Evolutionary conservation across 2,113 vertebrate species (phyloP).

Genomic region (Strigops habroptila): DNA sequence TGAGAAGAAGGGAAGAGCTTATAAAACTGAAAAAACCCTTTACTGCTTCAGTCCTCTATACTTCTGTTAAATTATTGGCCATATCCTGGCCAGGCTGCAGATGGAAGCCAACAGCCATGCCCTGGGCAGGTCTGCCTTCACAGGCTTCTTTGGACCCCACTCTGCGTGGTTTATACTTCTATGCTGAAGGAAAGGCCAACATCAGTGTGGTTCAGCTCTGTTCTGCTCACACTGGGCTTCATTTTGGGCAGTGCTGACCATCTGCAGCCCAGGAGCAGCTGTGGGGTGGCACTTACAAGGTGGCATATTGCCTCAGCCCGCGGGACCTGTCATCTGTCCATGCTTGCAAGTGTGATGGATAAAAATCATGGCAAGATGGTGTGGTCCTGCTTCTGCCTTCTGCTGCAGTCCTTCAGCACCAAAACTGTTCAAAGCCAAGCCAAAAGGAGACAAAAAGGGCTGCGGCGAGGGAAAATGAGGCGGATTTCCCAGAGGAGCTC

Average conservation of each 20-base stretch:
- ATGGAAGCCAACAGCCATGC: not conserved
- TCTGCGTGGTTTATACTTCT: not conserved
- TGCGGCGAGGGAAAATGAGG: fast-evolving
- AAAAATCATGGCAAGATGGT: not conserved
- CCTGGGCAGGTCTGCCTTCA: not conserved
- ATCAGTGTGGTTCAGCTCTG: not conserved
- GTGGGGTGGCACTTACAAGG: not conserved
- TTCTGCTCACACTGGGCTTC: not conserved
- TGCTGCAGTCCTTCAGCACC: not conserved
- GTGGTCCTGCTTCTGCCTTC: not conserved
- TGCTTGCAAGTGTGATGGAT: fast-evolving
- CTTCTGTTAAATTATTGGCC: too few relatives aligned
- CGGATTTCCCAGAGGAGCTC: not conserved
- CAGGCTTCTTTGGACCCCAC: not conserved
- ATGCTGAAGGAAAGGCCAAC: not conserved
- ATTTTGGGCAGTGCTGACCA: not conserved
- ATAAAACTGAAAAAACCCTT: not conserved
- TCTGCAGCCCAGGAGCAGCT: not conserved
- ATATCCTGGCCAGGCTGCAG: not conserved
- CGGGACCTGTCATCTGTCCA: not conserved
- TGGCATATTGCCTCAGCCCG: not conserved
- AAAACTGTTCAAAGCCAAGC: not conserved
- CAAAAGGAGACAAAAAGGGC: not conserved
- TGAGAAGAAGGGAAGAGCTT: not conserved
- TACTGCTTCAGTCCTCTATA: not conserved